Percentiles rank a stretch among this genome's conserved stretches.
Evolutionary conservation across 1,140 invertebrate genomes (phyloP).

Genomic region (Whitmania pigra): DNA sequence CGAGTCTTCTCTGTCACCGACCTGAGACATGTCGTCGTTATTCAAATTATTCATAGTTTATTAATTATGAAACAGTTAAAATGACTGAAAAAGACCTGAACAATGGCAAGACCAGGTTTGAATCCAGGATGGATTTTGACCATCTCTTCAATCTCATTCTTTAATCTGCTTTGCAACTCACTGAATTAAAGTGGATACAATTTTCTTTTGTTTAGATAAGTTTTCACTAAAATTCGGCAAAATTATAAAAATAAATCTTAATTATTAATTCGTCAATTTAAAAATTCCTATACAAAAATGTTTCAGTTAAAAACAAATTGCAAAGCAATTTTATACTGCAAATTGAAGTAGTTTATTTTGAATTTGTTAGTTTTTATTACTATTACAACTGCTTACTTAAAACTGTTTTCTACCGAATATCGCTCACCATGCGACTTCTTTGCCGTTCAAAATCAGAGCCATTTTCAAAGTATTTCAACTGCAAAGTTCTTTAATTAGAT

Average conservation of each 20-base stretch:
- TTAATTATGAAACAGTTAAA: too few relatives aligned
- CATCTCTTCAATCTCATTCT: constrained; percentile 53
- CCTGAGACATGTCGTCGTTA: too few relatives aligned
- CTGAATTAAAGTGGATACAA: constrained; percentile 43
- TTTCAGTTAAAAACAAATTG: not conserved
- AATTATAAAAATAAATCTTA: not conserved
- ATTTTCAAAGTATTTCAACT: constrained; percentile 29
- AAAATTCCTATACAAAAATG: not conserved
- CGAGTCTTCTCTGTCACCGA: constrained; percentile 89
- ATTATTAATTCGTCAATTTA: constrained; percentile 11
- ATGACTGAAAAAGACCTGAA: constrained; percentile 48
- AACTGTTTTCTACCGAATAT: not conserved
- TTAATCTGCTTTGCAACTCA: constrained; percentile 58
- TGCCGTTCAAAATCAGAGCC: constrained; percentile 52
- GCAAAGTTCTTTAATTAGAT: not conserved
- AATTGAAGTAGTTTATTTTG: not conserved
- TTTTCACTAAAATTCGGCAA: constrained; percentile 3
- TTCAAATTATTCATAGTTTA: not conserved
- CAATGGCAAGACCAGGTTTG: constrained; percentile 54
- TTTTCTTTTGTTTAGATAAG: not conserved
- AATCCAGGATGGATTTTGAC: constrained; percentile 52
- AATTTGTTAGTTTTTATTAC: too few relatives aligned
- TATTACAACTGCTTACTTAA: too few relatives aligned
- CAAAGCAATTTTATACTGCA: not conserved
- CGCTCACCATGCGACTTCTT: constrained; percentile 51